A percentile compares a stretch with the other conserved stretches of the same genome.
phyloP scores from a whole-genome alignment of 2,797 vertebrate genomes.

The Trematomus bernacchii region DNA sequence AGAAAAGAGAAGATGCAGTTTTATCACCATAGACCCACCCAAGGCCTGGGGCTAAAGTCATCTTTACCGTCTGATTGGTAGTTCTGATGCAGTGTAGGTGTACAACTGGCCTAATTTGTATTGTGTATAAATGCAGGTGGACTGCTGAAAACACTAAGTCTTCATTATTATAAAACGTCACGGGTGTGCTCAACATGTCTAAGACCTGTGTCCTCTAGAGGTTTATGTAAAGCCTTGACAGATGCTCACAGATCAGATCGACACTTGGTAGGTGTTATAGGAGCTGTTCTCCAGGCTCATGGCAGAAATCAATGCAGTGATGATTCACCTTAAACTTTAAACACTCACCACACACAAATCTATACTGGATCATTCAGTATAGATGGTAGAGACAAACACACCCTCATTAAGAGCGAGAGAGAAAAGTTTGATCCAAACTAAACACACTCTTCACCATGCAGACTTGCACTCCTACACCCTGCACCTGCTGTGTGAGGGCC shows the following conservation, averaged over 20 bases:
- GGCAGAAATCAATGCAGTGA: constrained; percentile 25
- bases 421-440: constrained; percentile 11
- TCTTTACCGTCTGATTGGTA: too few species aligned
- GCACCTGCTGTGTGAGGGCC: constrained; percentile 49
- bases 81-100: not conserved
- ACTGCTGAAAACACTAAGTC: too few species aligned
- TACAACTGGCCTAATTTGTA: not conserved
- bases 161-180: constrained; percentile 7
- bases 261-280: constrained; percentile 26
- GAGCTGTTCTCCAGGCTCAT: constrained; percentile 2
- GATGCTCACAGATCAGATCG: not conserved
- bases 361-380: constrained; percentile 25
- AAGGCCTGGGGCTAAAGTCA: too few species aligned
- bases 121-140: not conserved
- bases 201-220: constrained; percentile 1
- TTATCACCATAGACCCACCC: too few species aligned
- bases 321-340: constrained; percentile 43
- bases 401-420: not conserved
- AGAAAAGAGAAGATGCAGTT: too few species aligned
- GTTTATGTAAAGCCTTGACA: constrained; percentile 28
- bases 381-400: constrained; percentile 21
- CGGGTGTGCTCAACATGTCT: not conserved
- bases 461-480: constrained; percentile 24
- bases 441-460: constrained; percentile 27
- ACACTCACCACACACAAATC: constrained; percentile 26